phyloP scores from a whole-genome alignment of 1,140 invertebrate genomes.

The Diorhabda sublineata region DNA sequence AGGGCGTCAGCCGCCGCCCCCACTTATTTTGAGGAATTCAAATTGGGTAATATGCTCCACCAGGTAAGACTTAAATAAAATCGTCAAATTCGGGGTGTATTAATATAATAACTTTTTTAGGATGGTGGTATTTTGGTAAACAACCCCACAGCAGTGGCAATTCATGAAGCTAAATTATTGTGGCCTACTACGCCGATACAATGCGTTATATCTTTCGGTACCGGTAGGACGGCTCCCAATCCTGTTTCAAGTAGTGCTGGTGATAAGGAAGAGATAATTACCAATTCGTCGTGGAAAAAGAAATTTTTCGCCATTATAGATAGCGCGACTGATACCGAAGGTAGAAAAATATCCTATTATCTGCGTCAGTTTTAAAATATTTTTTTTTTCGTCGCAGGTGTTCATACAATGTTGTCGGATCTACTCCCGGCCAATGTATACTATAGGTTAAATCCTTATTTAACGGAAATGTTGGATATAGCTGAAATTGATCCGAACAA shows the following conservation, averaged over 20 bases:
- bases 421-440: constrained; percentile 74
- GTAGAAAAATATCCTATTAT: constrained; percentile 44
- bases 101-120: constrained; percentile 45
- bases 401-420: constrained; percentile 80
- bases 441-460: constrained; percentile 87
- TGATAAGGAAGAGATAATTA: constrained; percentile 36
- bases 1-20: constrained; percentile 89
- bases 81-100: not conserved
- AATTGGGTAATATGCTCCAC: constrained; percentile 70
- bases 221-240: constrained; percentile 59
- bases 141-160: constrained; percentile 85
- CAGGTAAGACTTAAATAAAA: constrained; percentile 57
- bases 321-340: constrained; percentile 87
- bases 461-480: constrained; percentile 77
- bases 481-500: constrained; percentile 76
- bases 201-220: constrained; percentile 87
- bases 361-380: not conserved
- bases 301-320: constrained; percentile 84
- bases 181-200: constrained; percentile 79
- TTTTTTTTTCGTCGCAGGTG: constrained; percentile 53
- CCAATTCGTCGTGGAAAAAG: constrained; percentile 65
- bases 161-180: constrained; percentile 82
- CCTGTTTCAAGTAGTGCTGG: constrained; percentile 38
- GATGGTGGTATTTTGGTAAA: constrained; percentile 86
- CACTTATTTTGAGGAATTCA: constrained; percentile 86